Conservation (phyloP, 2,888 invertebrate species). For the Sinohyriopsis cumingii region DNA sequence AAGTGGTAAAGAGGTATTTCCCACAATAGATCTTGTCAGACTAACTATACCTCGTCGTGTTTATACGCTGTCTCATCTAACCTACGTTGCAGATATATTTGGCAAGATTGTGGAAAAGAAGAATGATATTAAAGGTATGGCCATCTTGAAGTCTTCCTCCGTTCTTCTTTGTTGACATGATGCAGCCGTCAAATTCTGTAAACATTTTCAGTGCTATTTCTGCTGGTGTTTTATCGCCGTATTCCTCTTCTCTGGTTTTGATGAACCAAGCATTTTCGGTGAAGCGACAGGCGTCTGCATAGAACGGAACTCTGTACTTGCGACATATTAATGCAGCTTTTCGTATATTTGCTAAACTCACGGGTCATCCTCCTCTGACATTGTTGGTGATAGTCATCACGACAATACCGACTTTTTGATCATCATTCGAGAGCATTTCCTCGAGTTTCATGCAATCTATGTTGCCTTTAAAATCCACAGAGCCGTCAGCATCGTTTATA, state of each 20-base stretch:
- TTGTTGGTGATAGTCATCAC: constrained; percentile 18
- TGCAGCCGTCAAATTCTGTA: constrained; percentile 15
- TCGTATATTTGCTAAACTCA: constrained; percentile 22
- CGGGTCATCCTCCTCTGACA: constrained; percentile 13
- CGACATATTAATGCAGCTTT: constrained; percentile 5
- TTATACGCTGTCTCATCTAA: constrained; percentile 12
- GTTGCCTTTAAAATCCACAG: constrained; percentile 6
- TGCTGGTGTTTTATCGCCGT: constrained; percentile 3
- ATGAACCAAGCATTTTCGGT: constrained; percentile 26
- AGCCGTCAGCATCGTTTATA: not conserved
- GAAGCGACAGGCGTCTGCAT: constrained; percentile 20
- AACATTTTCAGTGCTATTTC: constrained; percentile 23
- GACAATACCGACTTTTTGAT: constrained; percentile 4
- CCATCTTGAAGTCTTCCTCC: no score
- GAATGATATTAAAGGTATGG: no score
- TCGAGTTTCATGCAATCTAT: constrained; percentile 13
- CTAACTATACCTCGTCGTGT: constrained; percentile 11
- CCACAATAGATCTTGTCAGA: constrained; percentile 7
- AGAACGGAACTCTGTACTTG: constrained; percentile 7
- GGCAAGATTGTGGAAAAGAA: no score
- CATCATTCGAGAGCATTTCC: not conserved
- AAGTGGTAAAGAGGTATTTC: not conserved
- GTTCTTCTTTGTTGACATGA: constrained; percentile 17
- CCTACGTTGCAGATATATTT: not conserved
- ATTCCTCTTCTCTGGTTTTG: constrained; percentile 11